Conservation (phyloP, 2,888 invertebrate genomes). For the Rhaphigaster nebulosa region DNA sequence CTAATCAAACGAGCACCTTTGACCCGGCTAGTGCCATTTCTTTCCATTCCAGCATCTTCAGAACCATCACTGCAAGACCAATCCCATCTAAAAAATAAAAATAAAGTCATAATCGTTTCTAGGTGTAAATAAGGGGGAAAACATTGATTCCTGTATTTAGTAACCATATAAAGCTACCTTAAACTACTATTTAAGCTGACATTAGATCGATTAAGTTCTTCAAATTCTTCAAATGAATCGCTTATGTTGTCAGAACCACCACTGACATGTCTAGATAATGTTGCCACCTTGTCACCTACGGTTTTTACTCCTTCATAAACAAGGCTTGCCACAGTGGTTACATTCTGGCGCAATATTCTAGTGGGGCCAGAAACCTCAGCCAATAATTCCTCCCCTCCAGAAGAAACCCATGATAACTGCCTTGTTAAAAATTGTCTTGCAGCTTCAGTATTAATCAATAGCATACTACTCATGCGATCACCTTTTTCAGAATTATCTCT, state of each 20-base stretch:
- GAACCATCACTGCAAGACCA: slow-evolving; percentile 65
- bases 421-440: slow-evolving; percentile 82
- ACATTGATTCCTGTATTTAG: neutral
- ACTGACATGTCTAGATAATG: slow-evolving; percentile 80
- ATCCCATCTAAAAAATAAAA: slow-evolving; percentile 63
- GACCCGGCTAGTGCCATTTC: slow-evolving; percentile 60
- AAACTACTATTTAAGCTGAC: slow-evolving; percentile 68
- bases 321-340: slow-evolving; percentile 80
- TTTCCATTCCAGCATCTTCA: slow-evolving; percentile 63
- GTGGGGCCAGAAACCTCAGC: slow-evolving; percentile 78
- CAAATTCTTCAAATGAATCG: slow-evolving; percentile 70
- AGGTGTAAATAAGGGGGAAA: neutral
- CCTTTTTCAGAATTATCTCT: slow-evolving; percentile 67
- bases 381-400: slow-evolving; percentile 77
- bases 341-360: slow-evolving; percentile 80
- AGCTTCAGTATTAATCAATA: slow-evolving; percentile 84
- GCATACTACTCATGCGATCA: slow-evolving; percentile 73
- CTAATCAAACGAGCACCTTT: slow-evolving; percentile 76
- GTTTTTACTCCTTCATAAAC: slow-evolving; percentile 83
- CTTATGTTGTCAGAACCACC: slow-evolving; percentile 80
- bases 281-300: slow-evolving; percentile 81
- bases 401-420: slow-evolving; percentile 79
- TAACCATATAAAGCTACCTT: slow-evolving; percentile 62
- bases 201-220: slow-evolving; percentile 66
- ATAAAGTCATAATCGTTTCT: neutral